Evolutionary conservation across 1,140 invertebrate species (phyloP), one percentile per base, ranked within the genome.

Genomic region (Drosophila pachea): DNA sequence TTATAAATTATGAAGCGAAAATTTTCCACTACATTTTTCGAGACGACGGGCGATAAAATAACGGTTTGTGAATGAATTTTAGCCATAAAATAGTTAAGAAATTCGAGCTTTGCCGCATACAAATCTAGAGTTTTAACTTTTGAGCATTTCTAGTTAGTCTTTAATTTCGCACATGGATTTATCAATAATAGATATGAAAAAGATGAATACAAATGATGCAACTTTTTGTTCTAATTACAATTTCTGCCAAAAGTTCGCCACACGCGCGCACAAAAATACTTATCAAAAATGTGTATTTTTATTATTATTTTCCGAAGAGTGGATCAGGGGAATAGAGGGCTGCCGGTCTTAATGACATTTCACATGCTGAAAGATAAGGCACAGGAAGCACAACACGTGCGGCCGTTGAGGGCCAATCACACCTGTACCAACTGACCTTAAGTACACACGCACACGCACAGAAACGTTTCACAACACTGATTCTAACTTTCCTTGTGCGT

Each of bases 1-100:
- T 42, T 53, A 70, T 53, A 53, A 64, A 64, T 63, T 69, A 40
- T 45, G 53, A 45, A 35, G 31, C 45, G 16, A 59, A 66, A 66
- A 50, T 11, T 58, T 58, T 66, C 45, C 36, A 66, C 40, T 9
- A 33, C 7, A 12, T 33, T 7, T 22, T 22, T 22, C 22, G 22
- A 22, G 22, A 1, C 3, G 3, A 22, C 1, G 22, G 22, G 22
- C 22, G 22, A 22, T 22, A 22, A 22, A 22, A 22, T 22, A 2
- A 3, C 22, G 22, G 22, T 22, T 22, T 22, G 22, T 22, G 22
- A 22, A 22, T 22, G 22, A 3, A 22, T 22, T 22, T 22, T 22
- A 22, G 22, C 22, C 22, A 22, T 22, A 22, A 22, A 22, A 22
- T 22, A 22, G 22, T 3, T 22, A 22, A 22, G 22, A 22, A 22